phyloP scores from a whole-genome alignment of 2,113 vertebrate species.

The Phalacrocorax carbo region DNA sequence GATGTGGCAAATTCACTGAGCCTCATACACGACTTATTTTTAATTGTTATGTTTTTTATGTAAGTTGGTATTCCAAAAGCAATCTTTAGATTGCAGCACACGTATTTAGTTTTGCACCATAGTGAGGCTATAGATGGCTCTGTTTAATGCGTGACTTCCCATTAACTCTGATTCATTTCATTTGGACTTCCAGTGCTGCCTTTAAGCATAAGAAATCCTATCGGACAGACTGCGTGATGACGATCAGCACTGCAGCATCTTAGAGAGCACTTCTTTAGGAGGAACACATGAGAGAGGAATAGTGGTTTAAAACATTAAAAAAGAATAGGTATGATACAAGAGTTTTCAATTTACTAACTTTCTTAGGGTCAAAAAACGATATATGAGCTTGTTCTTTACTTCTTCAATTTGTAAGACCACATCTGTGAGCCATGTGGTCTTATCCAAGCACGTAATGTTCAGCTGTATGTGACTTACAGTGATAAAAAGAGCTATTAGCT shows the following conservation, averaged over 20 bases:
- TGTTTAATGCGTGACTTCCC: not conserved
- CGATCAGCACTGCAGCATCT: not conserved
- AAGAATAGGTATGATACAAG: not conserved
- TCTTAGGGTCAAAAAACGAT: not conserved
- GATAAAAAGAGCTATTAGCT: constrained; percentile 18
- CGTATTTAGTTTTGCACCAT: not conserved
- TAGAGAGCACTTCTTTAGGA: not conserved
- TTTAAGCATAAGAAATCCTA: not conserved
- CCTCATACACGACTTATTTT: not conserved
- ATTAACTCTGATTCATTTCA: not conserved
- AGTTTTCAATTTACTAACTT: not conserved
- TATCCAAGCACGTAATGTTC: not conserved
- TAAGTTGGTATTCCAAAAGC: not conserved
- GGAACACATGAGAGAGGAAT: not conserved
- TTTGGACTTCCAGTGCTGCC: not conserved
- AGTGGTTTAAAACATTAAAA: not conserved
- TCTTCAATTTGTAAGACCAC: not conserved
- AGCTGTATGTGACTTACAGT: not conserved
- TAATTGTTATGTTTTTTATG: not conserved
- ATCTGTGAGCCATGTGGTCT: not conserved
- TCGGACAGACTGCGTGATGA: not conserved
- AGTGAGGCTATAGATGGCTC: not conserved
- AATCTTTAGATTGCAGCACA: not conserved
- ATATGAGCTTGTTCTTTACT: not conserved
- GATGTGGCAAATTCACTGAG: not conserved